Evolutionary conservation across 2,113 vertebrate species (phyloP).

Genomic region (Laticauda laticaudata): DNA sequence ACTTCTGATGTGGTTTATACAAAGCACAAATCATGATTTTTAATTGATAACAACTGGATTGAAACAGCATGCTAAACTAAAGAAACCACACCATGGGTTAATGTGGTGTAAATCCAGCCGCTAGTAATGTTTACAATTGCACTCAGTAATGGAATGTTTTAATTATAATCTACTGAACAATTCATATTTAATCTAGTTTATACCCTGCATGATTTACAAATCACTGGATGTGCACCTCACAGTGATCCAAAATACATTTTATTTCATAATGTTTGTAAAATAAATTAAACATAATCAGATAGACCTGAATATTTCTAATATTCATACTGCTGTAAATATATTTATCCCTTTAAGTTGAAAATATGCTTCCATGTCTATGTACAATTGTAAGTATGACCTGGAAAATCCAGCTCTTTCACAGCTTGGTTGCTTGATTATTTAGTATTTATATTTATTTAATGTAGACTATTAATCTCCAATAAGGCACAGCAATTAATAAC

Average conservation of each 20-base stretch:
- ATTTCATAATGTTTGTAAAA: not conserved
- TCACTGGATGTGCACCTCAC: not conserved
- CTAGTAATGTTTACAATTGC: not conserved
- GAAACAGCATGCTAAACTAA: not conserved
- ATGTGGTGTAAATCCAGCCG: not conserved
- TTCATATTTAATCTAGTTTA: not conserved
- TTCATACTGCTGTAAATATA: not conserved
- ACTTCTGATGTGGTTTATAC: not conserved
- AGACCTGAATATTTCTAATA: not conserved
- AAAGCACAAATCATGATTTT: not conserved
- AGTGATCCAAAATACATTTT: not conserved
- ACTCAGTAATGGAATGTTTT: not conserved
- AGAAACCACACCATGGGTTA: not conserved
- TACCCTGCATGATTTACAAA: not conserved
- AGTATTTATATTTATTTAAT: not conserved
- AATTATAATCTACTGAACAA: not conserved
- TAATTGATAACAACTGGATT: not conserved
- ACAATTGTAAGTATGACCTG: not conserved
- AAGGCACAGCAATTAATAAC: not conserved
- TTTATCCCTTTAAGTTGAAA: not conserved
- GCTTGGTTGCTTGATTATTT: not conserved
- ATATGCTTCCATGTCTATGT: not conserved
- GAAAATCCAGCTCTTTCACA: not conserved
- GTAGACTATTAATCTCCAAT: not conserved
- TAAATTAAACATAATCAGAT: not conserved